A percentile compares a stretch with the other conserved stretches of the same genome.
These are phyloP conservation scores for Salminus brasiliensis DNA, from an alignment of 2,113 vertebrate species.

Conservation along the genomic window DNA sequence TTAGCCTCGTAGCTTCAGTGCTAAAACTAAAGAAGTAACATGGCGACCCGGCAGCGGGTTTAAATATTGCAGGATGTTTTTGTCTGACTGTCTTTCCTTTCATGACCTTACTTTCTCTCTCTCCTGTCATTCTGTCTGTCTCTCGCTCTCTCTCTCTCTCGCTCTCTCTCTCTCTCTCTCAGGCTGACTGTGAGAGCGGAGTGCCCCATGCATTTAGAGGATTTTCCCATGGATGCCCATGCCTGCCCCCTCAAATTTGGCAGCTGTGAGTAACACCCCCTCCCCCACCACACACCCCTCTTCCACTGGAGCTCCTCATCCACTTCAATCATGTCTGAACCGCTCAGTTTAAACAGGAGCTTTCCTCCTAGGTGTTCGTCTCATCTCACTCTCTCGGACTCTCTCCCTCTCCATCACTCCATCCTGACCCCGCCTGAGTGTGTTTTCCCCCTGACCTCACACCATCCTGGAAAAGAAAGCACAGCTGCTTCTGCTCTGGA, in stretches of 20 bases:
- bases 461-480: constrained; percentile 56
- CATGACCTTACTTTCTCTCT: not conserved
- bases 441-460: constrained; percentile 42
- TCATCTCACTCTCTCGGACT: not conserved
- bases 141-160: not conserved
- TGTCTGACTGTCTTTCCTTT: not conserved
- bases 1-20: too few species aligned
- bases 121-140: not conserved
- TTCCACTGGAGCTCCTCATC: not conserved
- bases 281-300: not conserved
- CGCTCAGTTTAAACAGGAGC: not conserved
- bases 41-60: not conserved
- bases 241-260: constrained; percentile 83
- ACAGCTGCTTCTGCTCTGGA: constrained; percentile 3
- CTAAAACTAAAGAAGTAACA: not conserved
- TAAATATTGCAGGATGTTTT: not conserved
- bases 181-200: constrained; percentile 83
- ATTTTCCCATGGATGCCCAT: constrained; percentile 84
- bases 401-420: too few species aligned
- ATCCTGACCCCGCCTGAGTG: too few species aligned
- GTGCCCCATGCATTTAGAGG: constrained; percentile 83
- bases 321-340: not conserved
- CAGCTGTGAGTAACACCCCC: constrained; percentile 76
- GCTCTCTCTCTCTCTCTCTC: constrained; percentile 10
- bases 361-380: not conserved